Evolutionary conservation across 2,888 invertebrate genomes (phyloP), one percentile per base, ranked within the genome.

Genomic region (Cataglyphis livida): DNA sequence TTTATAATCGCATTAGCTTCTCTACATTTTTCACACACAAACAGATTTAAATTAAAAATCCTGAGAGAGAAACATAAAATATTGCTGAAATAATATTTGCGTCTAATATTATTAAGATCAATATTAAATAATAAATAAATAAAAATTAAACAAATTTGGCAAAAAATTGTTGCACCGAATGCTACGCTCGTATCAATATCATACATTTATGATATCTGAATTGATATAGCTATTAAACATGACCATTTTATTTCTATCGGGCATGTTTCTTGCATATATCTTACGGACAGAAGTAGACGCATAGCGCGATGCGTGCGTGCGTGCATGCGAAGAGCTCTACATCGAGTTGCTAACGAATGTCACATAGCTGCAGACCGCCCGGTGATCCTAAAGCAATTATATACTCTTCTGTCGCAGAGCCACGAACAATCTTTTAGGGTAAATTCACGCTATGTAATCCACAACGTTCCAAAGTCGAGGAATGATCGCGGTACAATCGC

Each of bases 311-410:
- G 51, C 65, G 25, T 75, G 83, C 21, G 41, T 64, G 64, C 75
- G 18, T 64, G 74, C 81, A 54, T 65, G 68, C 74, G 25, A 35
- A 81, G 59, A 76, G 48, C 51, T n/a, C 48, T 54, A 61, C 68
- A 86, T 84, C 86, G 84, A 84, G 82, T 87, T 84, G 83, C 83
- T 88, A 88, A 88, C 86, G 86, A 88, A 86, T 88, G 87, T 88
- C 87, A 73, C 88, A 84, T 75, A 83, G 81, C 62, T 68, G 54
- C 73, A 64, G 85, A 87, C 87, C 88, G 85, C 84, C 88, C 81
- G 87, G 84, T 48, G 84, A 85, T 83, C 74, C 32, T 84, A 28
- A 74, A 83, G 87, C 88, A 87, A 85, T 88, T 88, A 88, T 88
- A 86, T 79, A 79, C 75, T 87, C 73, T 81, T 85, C 85, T 79